A percentile compares a stretch with the other conserved stretches of the same genome.
phyloP scores from a whole-genome alignment of 2,797 vertebrate species.

The Smutsia temminckii region DNA sequence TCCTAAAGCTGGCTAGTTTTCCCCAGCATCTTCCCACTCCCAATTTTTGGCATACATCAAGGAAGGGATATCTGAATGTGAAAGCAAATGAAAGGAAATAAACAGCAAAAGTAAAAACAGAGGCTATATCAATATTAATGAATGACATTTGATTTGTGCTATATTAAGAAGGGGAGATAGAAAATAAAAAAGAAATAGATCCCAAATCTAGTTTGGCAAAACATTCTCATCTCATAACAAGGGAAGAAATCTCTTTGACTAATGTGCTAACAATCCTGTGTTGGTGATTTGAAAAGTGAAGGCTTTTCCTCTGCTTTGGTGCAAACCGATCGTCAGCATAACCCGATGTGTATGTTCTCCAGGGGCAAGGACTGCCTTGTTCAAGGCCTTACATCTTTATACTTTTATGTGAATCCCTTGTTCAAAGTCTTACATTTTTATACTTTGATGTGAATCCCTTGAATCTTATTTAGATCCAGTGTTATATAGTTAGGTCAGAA shows the following conservation, averaged over 20 bases:
- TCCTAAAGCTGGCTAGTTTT: not conserved
- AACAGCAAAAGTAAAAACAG: not conserved
- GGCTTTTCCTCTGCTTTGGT: not conserved
- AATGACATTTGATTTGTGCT: conserved; percentile 36
- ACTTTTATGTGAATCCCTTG: not conserved
- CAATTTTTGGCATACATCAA: not conserved
- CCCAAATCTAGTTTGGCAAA: not conserved
- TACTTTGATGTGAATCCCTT: not conserved
- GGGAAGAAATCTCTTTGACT: not conserved
- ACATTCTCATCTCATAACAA: not conserved
- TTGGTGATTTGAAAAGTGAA: not conserved
- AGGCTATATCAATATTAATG: conserved; percentile 25
- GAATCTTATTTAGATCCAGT: not conserved
- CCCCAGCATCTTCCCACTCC: not conserved
- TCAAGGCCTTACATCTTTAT: not conserved
- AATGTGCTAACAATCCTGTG: not conserved
- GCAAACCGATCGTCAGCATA: not conserved
- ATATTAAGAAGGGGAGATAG: conserved; percentile 10
- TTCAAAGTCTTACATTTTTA: not conserved
- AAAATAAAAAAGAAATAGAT: not conserved
- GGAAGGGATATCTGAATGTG: not conserved
- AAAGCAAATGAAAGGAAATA: conserved; percentile 32
- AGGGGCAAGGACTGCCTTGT: not conserved
- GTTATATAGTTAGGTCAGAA: not conserved
- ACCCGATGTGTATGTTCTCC: not conserved